Base-by-base conservation (phyloP, 2,113 vertebrate genomes). In the Hydrochoerus hydrochaeris region DNA sequence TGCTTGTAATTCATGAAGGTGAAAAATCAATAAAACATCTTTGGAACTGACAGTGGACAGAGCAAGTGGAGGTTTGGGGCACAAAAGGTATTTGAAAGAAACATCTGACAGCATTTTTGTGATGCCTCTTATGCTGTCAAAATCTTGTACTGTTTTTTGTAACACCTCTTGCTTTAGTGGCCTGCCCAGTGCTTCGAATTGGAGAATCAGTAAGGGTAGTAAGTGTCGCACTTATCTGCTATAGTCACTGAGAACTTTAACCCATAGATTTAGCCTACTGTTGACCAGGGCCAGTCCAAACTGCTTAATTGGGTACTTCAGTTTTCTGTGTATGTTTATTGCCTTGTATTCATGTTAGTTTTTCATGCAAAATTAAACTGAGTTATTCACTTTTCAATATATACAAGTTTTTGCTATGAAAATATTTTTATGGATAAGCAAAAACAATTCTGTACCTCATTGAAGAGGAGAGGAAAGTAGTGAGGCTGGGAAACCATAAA, bases 281-380 rank as follows among this genome's bases (percentile, higher is more conserved):
- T 5, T 8, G 2, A 22, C 49, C n/a, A 58, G 26, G 62, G 62
- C 28, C 73, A 44, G 0, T 52, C 54, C 89, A 95, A 75, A 69
- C 67, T 83, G 73, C 82, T 92, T 96, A 84, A 86, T 95, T 90
- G 88, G 67, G 35, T 93, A 67, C 71, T 97, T 95, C 46, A 11
- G 0, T 94, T 97, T 95, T 81, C 67, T 54, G 19, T 46, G 71
- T 78, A 63, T 28, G 32, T 52, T 67, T 90, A 86, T 30, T 82
- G 20, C 46, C 44, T 89, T 96, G 46, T 95, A 71, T 58, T 95
- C 62, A 41, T 95, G 78, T 85, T 94, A 46, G 65, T 44, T 97
- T 97, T 96, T 96, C 88, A 94, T 0, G 35, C 85, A 95, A 95
- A 96, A 97, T 93, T 94, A 97, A 96, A 13, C 96, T 52, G 60